These are phyloP conservation scores for Drosophila acutilabella DNA, from an alignment of 2,888 invertebrate genomes.

Conservation along the genomic window DNA sequence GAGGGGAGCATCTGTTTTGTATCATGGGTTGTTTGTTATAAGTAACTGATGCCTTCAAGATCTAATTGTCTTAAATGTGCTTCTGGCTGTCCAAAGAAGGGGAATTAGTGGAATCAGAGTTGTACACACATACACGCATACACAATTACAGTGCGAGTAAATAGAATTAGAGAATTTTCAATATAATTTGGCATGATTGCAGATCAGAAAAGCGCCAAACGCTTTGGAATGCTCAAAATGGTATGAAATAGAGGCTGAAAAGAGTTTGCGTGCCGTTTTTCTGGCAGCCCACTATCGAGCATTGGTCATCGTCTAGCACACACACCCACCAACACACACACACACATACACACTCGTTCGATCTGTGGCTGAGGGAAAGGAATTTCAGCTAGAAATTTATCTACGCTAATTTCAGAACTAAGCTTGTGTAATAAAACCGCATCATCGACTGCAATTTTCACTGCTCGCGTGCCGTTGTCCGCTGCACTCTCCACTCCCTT, in stretches of 20 bases:
- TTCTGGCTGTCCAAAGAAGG: conserved; percentile 57
- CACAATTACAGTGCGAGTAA: conserved; percentile 7
- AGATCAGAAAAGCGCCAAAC: conserved; percentile 61
- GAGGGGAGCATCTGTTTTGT: conserved; percentile 66
- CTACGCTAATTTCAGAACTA: conserved; percentile 81
- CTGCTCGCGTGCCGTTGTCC: conserved; percentile 69
- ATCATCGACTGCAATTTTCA: conserved; percentile 70
- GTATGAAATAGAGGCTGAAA: conserved; percentile 25
- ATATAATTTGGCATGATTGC: conserved; percentile 64
- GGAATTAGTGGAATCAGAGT: conserved; percentile 29
- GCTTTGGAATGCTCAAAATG: conserved; percentile 53
- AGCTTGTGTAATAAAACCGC: conserved; percentile 79
- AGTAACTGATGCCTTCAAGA: conserved; percentile 58
- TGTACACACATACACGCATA: conserved; percentile 31
- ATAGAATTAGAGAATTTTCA: conserved; percentile 56
- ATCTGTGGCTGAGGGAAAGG: conserved; percentile 37
- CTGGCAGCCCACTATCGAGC: conserved; percentile 51
- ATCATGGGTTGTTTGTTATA: conserved; percentile 53
- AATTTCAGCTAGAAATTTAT: conserved; percentile 75
- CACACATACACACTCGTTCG: conserved; percentile 11
- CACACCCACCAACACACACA: conserved; percentile 25
- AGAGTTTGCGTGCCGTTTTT: conserved; percentile 43
- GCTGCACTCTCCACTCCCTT: conserved; percentile 14
- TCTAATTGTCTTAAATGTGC: conserved; percentile 66
- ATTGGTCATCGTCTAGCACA: conserved; percentile 68